Base-by-base conservation (phyloP, 2,888 invertebrate genomes). In the Carterocephalus palaemon region DNA sequence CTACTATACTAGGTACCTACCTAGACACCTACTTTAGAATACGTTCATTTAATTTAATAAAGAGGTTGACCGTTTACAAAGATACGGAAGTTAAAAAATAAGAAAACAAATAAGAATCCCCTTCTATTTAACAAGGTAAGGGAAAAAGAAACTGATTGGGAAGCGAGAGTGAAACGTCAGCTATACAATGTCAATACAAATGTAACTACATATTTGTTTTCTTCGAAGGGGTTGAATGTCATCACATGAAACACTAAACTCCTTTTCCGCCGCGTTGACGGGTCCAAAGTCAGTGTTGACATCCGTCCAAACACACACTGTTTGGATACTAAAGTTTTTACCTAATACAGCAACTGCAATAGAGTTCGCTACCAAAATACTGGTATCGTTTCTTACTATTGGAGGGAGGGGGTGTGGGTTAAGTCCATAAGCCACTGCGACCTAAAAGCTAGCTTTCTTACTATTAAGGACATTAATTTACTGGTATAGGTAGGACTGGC, bases 211-310 rank as follows among this genome's bases (percentile, higher is more conserved):
- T 77, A 62, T 82, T 82, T 75, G 64, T 67, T 67, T 79, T 75
- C 59, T 62, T 60, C 57, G 55, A 81, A 71, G 71, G 74, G 83
- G 70, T 76, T 61, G 64, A 63, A 61, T 71, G 54, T 57, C 64
- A 59, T 55, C 60, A 53, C 52, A 51, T 61, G 83, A 70, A 83
- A 84, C 62, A 47, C 53, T 57, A 84, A 59, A 76, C 71, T 51
- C 62, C 53, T 75, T 81, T 80, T 84, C 84, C 84, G 71, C 43
- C 26, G 34, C 48, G 59, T 56, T 52, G 53, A 62, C 59, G 75
- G 82, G 74, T 79, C 68, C 70, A 74, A 77, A 78, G 75, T 70
- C 68, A 71, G 62, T 73, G 64, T 77, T 81, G 77, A 83, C 83
- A 80, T 83, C 82, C 81, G 77, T 71, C 54, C 65, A 71, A 75